Evolutionary conservation across 1,140 invertebrate species (phyloP).

Genomic region (Apolygus lucorum): DNA sequence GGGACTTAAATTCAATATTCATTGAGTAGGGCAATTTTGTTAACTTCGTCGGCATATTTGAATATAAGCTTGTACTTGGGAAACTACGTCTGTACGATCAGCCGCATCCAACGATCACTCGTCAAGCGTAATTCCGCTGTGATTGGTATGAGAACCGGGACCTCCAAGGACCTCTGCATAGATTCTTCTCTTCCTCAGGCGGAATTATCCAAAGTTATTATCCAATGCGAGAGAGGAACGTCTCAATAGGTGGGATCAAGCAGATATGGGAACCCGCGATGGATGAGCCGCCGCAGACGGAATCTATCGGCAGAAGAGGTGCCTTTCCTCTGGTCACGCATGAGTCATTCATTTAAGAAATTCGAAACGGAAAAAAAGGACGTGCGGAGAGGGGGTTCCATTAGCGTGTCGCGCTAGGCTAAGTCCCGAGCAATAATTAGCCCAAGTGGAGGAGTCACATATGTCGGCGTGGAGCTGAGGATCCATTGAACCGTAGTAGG

Average conservation of each 20-base stretch:
- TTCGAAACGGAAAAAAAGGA: constrained; percentile 1
- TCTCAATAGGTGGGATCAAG: not conserved
- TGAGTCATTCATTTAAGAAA: constrained; percentile 10
- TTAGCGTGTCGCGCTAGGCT: constrained; percentile 6
- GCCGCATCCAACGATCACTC: no score
- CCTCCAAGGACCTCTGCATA: no score
- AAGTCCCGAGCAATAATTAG: constrained; percentile 10
- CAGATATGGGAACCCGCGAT: not conserved
- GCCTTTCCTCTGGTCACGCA: not conserved
- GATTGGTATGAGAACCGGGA: no score
- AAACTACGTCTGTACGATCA: no score
- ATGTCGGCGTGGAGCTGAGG: constrained; percentile 4
- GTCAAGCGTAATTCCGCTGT: no score
- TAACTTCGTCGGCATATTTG: no score
- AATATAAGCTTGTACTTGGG: no score
- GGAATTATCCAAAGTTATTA: no score
- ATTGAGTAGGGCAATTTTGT: no score
- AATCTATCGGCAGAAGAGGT: not conserved
- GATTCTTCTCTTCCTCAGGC: no score
- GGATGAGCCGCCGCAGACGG: not conserved
- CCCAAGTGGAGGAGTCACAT: constrained; percentile 11
- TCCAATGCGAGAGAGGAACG: not conserved
- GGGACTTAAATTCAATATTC: no score
- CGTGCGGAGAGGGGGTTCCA: not conserved
- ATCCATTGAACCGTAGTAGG: constrained; percentile 17